Evolutionary conservation across 30 jellyfish, hydroid and myxozoan species (phyloP).

Genomic region (Pelagia noctiluca): DNA sequence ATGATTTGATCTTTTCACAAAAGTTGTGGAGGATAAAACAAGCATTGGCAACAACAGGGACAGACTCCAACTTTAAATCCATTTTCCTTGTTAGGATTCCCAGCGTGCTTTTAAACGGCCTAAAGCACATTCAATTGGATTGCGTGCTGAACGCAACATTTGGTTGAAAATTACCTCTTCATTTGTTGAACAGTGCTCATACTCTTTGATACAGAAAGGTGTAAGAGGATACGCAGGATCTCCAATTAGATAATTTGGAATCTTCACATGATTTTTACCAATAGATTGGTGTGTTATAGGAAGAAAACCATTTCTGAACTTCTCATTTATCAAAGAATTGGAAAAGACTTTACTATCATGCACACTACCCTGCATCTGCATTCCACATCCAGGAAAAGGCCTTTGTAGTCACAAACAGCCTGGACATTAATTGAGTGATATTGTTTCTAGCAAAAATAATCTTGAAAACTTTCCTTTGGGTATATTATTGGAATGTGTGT

Average conservation of each 20-base stretch:
- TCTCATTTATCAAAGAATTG: conserved; percentile 43
- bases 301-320: conserved; percentile 20
- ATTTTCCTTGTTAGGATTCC: conserved; percentile 48
- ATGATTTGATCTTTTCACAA: conserved; percentile 37
- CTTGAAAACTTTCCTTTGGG: conserved; percentile 44
- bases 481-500: conserved; percentile 53
- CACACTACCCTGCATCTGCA: conserved; percentile 66
- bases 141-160: no score
- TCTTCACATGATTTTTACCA: background rate
- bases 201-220: no score
- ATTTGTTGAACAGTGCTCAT: conserved; percentile 41
- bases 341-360: conserved; percentile 72
- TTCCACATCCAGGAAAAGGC: conserved; percentile 71
- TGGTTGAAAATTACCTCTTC: conserved; percentile 59
- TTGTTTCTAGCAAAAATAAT: conserved; percentile 31
- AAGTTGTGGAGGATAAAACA: conserved; percentile 72
- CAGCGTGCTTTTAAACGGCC: conserved; percentile 74
- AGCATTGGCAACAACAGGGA: conserved; percentile 54
- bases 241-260: no score
- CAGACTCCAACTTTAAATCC: conserved; percentile 35
- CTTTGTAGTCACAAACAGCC: conserved; percentile 74
- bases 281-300: conserved; percentile 28
- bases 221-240: no score
- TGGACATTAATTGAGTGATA: conserved; percentile 51
- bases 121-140: conserved; percentile 70